Evolutionary conservation across 2,797 vertebrate genomes (phyloP).

Genomic region (Allenopithecus nigroviridis): DNA sequence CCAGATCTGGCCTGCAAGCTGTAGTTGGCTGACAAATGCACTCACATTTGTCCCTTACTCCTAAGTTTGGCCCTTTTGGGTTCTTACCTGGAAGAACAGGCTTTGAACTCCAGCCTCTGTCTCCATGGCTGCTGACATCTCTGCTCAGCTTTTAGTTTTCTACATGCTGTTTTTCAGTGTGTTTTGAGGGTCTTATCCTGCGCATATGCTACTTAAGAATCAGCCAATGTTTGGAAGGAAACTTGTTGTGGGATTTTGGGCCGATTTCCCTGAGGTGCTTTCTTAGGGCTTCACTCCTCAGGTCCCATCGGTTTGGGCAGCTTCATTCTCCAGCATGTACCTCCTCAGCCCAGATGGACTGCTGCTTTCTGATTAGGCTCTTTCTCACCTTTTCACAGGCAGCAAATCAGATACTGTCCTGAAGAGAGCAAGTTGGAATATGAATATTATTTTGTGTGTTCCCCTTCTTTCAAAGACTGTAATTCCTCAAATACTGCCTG

Average conservation of each 20-base stretch:
- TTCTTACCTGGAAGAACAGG: not conserved
- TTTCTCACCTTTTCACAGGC: not conserved
- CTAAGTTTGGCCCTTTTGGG: not conserved
- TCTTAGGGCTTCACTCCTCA: not conserved
- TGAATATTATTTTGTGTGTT: not conserved
- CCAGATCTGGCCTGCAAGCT: not conserved
- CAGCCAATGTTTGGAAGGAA: not conserved
- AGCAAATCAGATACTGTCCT: not conserved
- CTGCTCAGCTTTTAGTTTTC: not conserved
- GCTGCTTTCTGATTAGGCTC: not conserved
- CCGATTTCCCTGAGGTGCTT: not conserved
- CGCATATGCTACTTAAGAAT: not conserved
- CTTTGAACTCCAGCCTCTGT: not conserved
- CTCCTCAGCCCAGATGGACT: not conserved
- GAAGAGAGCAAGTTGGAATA: not conserved
- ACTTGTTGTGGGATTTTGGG: not conserved
- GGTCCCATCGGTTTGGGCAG: not conserved
- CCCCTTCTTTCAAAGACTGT: not conserved
- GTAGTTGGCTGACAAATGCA: not conserved
- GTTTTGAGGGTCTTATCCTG: not conserved
- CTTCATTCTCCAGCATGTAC: not conserved
- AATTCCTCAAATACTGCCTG: not conserved
- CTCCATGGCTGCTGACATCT: not conserved
- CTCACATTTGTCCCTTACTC: not conserved
- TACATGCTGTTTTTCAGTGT: not conserved